Base-by-base conservation (phyloP, 2,888 invertebrate genomes). In the Aleiodes leptofemur region DNA sequence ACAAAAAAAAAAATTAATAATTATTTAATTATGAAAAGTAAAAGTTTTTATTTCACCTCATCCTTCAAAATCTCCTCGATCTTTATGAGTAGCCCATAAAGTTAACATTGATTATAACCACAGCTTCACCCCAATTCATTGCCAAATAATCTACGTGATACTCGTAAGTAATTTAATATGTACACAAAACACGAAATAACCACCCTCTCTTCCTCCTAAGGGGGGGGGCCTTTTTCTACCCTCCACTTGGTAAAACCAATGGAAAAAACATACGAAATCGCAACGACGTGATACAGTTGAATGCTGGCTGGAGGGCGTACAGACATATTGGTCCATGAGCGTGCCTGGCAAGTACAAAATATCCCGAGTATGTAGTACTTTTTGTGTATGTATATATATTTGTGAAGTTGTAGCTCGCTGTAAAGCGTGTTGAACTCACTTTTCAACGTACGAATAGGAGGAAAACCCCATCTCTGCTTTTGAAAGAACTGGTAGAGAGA, bases 341-440 rank as follows among this genome's bases (percentile, higher is more conserved):
- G 72, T 72, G 72, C 72, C 66, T n/a, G 64, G 72, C 72, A 72
- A 72, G 72, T 72, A 72, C 64, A 72, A 72, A 72, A 72, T 72
- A 72, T 72, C 64, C 31, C 31, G 29, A 53, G 13, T 14, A 64
- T 64, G 64, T 48, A 16, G 14, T 48, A 48, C 23, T 64, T 64
- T 23, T 43, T 38, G 48, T 43, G 7, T 8, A 16, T 64, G 64
- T 48, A 23, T 14, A 43, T 43, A 9, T 43, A 8, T 43, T 64
- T 16, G 64, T 64, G 34, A 64, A 64, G 64, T 64, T 64, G 23
- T 23, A 64, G 3, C 16, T 16, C 43, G 23, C 16, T 64, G 23
- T 43, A 23, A 48, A 48, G 43, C 23, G 64, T 48, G 64, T 48
- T 64, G 64, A 64, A 48, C 64, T 64, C 43, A 64, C 64, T 64